phyloP scores from a whole-genome alignment of 2,888 invertebrate species.

The Caenorhabditis sp. region DNA sequence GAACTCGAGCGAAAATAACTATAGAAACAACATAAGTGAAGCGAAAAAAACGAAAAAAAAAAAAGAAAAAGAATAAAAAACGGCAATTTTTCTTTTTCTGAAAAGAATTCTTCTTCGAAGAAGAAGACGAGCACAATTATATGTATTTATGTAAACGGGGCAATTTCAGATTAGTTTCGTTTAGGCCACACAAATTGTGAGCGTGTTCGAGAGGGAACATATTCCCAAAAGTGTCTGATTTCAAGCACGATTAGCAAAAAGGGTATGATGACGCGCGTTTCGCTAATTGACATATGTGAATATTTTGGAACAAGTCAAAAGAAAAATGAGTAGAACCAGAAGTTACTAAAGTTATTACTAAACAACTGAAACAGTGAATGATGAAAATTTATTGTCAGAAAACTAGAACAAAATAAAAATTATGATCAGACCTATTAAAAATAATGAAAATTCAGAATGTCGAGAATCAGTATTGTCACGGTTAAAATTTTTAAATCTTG shows the following conservation, averaged over 20 bases:
- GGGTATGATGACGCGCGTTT: background rate
- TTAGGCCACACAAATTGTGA: background rate
- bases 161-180: background rate
- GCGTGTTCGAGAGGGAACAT: background rate
- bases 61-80: background rate
- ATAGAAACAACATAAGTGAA: slow-evolving; percentile 2
- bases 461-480: no score
- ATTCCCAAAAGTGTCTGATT: background rate
- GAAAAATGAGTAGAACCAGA: no score
- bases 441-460: no score
- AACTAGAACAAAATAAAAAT: no score
- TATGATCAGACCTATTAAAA: no score
- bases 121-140: background rate
- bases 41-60: background rate
- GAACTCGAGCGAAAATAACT: background rate
- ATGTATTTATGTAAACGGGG: background rate
- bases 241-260: background rate
- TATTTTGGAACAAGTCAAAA: no score
- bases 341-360: no score
- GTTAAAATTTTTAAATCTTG: no score
- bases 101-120: background rate
- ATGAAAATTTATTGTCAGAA: no score
- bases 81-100: background rate
- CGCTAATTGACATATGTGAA: background rate
- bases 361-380: no score